Evolutionary conservation across 1,140 invertebrate species (phyloP), one percentile per base, ranked within the genome.

Genomic region (Parasteatoda tepidariorum): DNA sequence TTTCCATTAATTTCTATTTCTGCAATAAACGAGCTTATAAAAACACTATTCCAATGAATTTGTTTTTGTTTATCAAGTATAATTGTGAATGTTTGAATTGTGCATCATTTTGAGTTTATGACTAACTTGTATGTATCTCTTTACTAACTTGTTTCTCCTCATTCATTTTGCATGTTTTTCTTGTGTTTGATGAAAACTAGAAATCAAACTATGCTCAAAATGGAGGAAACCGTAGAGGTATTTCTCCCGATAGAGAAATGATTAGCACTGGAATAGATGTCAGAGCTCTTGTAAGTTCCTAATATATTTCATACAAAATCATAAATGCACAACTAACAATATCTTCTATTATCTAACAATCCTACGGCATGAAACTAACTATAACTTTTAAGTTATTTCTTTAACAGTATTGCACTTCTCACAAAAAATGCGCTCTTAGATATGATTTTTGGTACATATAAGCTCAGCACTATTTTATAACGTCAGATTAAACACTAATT

Each of bases 261-360:
- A 84, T 84, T 28, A 75, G 26, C 48, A 84, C 82, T 24, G 82
- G 82, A 67, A 84, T 84, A 38, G 62, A 84, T 75, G 54, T 84
- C n/a, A 74, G 54, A 13, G 48, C 82, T 30, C 71, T 84, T 75
- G 82, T 84, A 84, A 84, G 82, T 83, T 31, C 6, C 4, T 7
- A 26, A 33, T 6, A 26, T 33, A 66, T 66, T n/a, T n/a, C 6
- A 11, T 59, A 59, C 9, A 59, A n/a, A 48, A 48, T 48, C n/a
- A 18, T 48, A 48, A 9, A 9, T 48, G 41, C 41, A 9, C 18
- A 7, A 48, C 7, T 9, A 48, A 48, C 18, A 48, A 48, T 48
- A 48, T 48, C 41, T n/a, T n/a, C n/a, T n/a, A n/a, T n/a, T n/a
- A n/a, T n/a, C n/a, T n/a, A n/a, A n/a, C n/a, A n/a, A n/a, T n/a